A percentile compares a stretch with the other conserved stretches of the same genome.
These are phyloP conservation scores for Rhea americana DNA, from an alignment of 2,113 vertebrate genomes.

Conservation along the genomic window DNA sequence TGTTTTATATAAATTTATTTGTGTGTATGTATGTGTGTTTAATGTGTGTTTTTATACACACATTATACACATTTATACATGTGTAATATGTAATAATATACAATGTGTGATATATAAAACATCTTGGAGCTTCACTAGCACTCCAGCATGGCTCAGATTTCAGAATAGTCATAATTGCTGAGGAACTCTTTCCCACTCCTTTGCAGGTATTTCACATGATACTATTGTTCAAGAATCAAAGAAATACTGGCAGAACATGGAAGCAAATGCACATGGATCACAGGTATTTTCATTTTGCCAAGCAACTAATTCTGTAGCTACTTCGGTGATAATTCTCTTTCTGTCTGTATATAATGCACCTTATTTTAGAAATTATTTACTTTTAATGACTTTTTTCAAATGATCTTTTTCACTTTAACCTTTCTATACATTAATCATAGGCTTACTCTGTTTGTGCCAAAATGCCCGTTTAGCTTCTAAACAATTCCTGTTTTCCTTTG, in stretches of 20 bases:
- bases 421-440: neutral
- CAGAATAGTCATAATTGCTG: neutral
- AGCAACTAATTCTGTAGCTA: neutral
- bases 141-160: neutral
- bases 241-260: slow-evolving; percentile 85
- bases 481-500: neutral
- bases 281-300: slow-evolving; percentile 77
- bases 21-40: neutral
- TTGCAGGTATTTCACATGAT: slow-evolving; percentile 89
- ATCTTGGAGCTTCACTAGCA: neutral
- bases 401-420: neutral
- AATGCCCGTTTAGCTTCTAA: neutral
- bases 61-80: rapidly evolving
- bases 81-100: neutral
- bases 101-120: neutral
- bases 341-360: neutral
- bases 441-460: neutral
- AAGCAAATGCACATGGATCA: slow-evolving; percentile 77
- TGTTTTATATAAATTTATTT: rapidly evolving
- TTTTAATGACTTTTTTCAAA: neutral
- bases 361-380: neutral
- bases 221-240: slow-evolving; percentile 90
- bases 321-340: neutral
- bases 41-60: neutral
- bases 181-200: neutral